A percentile compares a stretch with the other conserved stretches of the same genome.
These are phyloP conservation scores for Podarcis siculus DNA, from an alignment of 2,797 vertebrate genomes.

Conservation along the genomic window DNA sequence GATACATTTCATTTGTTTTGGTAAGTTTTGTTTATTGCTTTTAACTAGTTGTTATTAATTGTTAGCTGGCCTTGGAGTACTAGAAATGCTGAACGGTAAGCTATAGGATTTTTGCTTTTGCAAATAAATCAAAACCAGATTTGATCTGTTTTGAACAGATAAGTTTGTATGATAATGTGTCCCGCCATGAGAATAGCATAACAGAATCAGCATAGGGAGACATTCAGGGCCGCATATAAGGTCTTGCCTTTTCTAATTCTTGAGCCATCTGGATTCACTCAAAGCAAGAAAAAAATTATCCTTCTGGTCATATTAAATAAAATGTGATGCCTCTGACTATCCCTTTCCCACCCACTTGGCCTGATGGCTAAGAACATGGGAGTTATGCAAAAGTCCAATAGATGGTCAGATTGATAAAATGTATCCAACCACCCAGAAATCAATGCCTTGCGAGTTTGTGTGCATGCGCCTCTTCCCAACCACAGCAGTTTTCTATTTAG, in stretches of 20 bases:
- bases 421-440: neutral
- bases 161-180: neutral
- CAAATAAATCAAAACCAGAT: neutral
- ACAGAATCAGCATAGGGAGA: neutral
- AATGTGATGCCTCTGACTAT: constrained; percentile 4
- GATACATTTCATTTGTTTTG: neutral
- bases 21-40: neutral
- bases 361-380: neutral
- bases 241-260: constrained; percentile 5
- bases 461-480: neutral
- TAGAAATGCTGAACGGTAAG: neutral
- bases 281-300: neutral
- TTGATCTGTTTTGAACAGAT: neutral
- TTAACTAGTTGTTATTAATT: neutral
- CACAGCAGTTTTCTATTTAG: neutral
- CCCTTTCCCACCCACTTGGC: neutral
- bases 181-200: neutral
- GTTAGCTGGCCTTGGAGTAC: neutral
- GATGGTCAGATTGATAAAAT: constrained; percentile 13
- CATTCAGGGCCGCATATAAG: neutral
- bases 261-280: constrained; percentile 39
- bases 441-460: neutral
- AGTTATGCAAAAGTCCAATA: neutral
- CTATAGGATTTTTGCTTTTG: neutral
- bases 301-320: constrained; percentile 20